Conservation (phyloP, 2,113 vertebrate genomes). For the human region DNA sequence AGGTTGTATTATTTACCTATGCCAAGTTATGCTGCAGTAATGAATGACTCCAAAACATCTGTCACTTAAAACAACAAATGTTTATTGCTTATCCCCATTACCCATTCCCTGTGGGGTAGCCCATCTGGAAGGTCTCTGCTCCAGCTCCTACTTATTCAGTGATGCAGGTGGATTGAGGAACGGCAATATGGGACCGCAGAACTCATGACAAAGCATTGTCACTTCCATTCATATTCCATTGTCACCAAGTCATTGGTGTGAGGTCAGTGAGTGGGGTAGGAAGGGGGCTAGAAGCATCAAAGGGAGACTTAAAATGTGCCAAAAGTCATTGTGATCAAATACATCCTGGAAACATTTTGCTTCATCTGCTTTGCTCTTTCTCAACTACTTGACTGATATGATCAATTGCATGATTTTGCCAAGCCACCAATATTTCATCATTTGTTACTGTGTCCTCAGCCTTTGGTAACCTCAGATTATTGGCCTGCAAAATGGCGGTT, state of each 20-base stretch:
- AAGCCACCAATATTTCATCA: neutral
- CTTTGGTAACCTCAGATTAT: slow-evolving; percentile 33
- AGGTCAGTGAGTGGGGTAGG: neutral
- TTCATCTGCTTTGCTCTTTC: neutral
- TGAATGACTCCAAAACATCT: neutral
- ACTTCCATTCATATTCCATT: neutral
- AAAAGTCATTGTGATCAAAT: neutral
- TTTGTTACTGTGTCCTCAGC: neutral
- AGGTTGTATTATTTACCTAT: neutral
- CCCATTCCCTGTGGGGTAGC: neutral
- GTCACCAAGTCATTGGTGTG: neutral
- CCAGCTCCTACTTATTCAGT: neutral
- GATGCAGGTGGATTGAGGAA: neutral
- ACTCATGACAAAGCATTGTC: neutral
- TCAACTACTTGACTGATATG: neutral
- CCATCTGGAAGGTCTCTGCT: neutral
- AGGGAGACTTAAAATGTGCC: neutral
- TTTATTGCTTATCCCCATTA: neutral
- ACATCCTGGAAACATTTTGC: neutral
- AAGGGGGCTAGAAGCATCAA: neutral
- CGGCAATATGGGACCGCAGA: neutral
- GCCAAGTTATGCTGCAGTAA: neutral
- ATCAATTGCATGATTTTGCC: neutral
- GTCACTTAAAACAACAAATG: neutral
- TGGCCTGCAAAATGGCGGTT: slow-evolving; percentile 14